Percentiles rank a stretch among this genome's conserved stretches.
These are phyloP conservation scores for Blennius ocellaris DNA, from an alignment of 2,113 vertebrate genomes.

Conservation along the genomic window DNA sequence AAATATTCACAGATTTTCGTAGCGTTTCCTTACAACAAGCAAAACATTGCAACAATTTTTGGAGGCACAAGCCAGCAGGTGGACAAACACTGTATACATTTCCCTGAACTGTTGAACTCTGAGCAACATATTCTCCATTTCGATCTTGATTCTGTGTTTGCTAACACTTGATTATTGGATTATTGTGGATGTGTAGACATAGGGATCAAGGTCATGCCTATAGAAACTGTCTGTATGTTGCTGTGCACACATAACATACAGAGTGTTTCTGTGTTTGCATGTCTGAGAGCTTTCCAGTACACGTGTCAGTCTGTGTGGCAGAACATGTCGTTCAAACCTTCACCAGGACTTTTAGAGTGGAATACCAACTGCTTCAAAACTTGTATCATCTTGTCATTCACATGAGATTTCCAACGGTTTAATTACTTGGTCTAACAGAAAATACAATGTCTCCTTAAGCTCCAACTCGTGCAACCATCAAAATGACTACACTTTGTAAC, in stretches of 20 bases:
- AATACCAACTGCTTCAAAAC: background rate
- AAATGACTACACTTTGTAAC: no score
- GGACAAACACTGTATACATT: background rate
- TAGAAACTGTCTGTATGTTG: conserved; percentile 15
- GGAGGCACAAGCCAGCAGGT: background rate
- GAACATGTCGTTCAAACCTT: background rate
- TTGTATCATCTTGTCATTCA: background rate
- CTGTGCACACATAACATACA: background rate
- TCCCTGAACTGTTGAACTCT: conserved; percentile 14
- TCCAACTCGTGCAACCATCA: no score
- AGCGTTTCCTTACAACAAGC: background rate
- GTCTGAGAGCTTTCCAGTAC: background rate
- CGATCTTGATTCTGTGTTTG: conserved; percentile 34
- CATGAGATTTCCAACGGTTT: no score
- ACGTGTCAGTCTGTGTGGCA: background rate
- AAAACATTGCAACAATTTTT: background rate
- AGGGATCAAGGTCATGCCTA: conserved; percentile 36
- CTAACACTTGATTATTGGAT: conserved; percentile 56
- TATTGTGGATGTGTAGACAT: conserved; percentile 23
- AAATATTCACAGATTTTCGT: no score
- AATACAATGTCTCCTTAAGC: background rate
- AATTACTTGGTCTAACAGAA: background rate
- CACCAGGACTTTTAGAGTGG: background rate
- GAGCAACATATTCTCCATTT: conserved; percentile 33
- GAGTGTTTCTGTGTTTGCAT: conserved; percentile 1